Percentiles rank a stretch among this genome's conserved stretches.
Evolutionary conservation across 2,888 invertebrate species (phyloP).

Genomic region (Lithophane socia): DNA sequence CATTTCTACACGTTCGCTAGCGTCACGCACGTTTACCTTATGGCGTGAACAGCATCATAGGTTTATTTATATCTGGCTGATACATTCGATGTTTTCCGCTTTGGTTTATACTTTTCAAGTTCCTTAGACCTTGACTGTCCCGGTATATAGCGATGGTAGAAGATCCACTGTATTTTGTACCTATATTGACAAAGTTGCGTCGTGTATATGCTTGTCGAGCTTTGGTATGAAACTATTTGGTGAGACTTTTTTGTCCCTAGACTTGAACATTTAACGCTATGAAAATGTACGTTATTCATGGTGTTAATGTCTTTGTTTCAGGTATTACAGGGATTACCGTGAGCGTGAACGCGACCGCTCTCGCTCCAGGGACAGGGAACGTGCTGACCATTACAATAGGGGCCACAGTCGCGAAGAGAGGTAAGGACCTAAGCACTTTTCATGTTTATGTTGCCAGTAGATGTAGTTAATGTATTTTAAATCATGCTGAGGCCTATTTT

Average conservation of each 20-base stretch:
- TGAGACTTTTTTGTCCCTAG: conserved; percentile 23
- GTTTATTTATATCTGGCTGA: conserved; percentile 33
- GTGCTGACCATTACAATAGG: conserved; percentile 93
- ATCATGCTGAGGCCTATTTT: not conserved
- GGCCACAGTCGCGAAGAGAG: conserved; percentile 95
- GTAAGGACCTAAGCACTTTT: conserved; percentile 87
- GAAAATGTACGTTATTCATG: conserved; percentile 9
- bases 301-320: conserved; percentile 70
- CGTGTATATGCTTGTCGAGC: conserved; percentile 38
- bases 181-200: conserved; percentile 25
- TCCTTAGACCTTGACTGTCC: conserved; percentile 18
- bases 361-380: conserved; percentile 94
- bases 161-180: conserved; percentile 33
- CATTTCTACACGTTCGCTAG: conserved; percentile 56
- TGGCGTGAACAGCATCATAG: conserved; percentile 46
- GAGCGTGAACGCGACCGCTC: conserved; percentile 93
- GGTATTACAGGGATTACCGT: conserved; percentile 91
- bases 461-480: not conserved
- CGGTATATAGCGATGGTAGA: conserved; percentile 36
- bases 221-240: conserved; percentile 33
- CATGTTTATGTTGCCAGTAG: not conserved
- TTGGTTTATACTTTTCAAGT: conserved; percentile 36
- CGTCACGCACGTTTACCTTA: conserved; percentile 53
- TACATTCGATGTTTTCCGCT: conserved; percentile 36
- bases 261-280: not conserved